Evolutionary conservation across 2,113 vertebrate genomes (phyloP).

Genomic region (Ptyas mucosa): DNA sequence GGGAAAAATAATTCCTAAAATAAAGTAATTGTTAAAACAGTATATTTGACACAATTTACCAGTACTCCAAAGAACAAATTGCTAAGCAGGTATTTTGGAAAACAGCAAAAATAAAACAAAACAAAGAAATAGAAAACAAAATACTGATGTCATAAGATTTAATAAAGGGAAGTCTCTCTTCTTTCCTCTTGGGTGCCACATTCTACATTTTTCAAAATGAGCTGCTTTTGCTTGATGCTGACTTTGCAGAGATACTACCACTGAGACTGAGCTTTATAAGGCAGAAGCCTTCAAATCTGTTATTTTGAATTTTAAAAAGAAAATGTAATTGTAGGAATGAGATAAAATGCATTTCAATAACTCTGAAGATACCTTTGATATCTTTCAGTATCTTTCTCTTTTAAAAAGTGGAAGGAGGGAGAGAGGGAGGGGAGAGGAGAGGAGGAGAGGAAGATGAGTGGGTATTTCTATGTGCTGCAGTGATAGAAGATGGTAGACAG

Average conservation of each 20-base stretch:
- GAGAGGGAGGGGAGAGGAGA: too few relatives aligned
- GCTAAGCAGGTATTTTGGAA: slow-evolving; percentile 22
- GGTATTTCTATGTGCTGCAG: neutral
- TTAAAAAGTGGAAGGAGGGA: neutral
- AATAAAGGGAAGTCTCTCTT: neutral
- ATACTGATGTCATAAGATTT: neutral
- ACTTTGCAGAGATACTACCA: neutral
- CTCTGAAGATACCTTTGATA: neutral
- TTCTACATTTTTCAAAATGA: neutral
- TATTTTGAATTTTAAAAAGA: neutral
- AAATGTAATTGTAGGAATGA: neutral
- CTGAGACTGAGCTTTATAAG: neutral
- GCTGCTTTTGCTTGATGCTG: neutral
- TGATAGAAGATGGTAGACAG: neutral
- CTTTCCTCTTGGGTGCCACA: neutral
- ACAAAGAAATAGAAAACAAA: neutral
- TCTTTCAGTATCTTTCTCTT: neutral
- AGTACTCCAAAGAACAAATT: slow-evolving; percentile 13
- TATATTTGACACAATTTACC: slow-evolving; percentile 34
- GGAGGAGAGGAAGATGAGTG: neutral
- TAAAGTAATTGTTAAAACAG: slow-evolving; percentile 22
- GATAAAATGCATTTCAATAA: neutral
- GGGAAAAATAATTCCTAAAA: slow-evolving; percentile 52
- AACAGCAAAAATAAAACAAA: neutral
- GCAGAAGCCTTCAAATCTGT: neutral